Percentiles rank a stretch among this genome's conserved stretches.
These are phyloP conservation scores for Drosophila lowei DNA, from an alignment of 1,140 invertebrate genomes.

Conservation along the genomic window DNA sequence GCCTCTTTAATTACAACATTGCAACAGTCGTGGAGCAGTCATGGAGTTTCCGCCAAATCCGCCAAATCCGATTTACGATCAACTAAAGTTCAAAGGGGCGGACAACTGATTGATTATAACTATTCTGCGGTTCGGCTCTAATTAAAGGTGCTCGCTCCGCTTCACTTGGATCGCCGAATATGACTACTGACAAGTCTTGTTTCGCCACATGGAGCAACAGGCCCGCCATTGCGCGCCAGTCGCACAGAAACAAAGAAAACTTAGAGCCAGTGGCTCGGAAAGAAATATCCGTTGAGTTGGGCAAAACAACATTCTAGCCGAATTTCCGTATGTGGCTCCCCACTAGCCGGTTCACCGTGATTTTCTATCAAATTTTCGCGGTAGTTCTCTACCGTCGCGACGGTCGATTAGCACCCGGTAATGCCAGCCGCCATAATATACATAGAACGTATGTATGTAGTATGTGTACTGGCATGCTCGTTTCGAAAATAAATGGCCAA, in stretches of 20 bases:
- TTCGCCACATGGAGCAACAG: slow-evolving; percentile 48
- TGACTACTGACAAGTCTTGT: too few species aligned
- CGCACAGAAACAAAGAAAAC: slow-evolving; percentile 15
- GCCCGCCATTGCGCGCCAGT: neutral
- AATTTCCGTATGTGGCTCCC: slow-evolving; percentile 55
- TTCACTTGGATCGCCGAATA: neutral
- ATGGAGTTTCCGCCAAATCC: slow-evolving; percentile 3
- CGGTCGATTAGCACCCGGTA: slow-evolving; percentile 33
- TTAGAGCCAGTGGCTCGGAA: slow-evolving; percentile 29
- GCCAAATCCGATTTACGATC: slow-evolving; percentile 2
- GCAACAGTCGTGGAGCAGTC: too few species aligned
- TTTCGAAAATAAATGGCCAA: slow-evolving; percentile 10
- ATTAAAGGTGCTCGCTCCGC: slow-evolving; percentile 36
- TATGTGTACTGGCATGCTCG: too few species aligned
- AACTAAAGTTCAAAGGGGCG: slow-evolving; percentile 31
- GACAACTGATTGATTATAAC: slow-evolving; percentile 34
- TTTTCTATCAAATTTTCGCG: slow-evolving; percentile 51
- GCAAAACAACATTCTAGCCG: slow-evolving; percentile 46
- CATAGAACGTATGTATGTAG: slow-evolving; percentile 25
- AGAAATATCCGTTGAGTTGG: slow-evolving; percentile 11
- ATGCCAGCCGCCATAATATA: slow-evolving; percentile 6
- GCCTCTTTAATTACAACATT: slow-evolving; percentile 40
- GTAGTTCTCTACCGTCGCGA: slow-evolving; percentile 33
- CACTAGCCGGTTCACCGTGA: slow-evolving; percentile 11
- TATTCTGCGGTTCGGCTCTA: slow-evolving; percentile 28